Base-by-base conservation (phyloP, 2,888 invertebrate genomes). In the Antheraea yamamai region DNA sequence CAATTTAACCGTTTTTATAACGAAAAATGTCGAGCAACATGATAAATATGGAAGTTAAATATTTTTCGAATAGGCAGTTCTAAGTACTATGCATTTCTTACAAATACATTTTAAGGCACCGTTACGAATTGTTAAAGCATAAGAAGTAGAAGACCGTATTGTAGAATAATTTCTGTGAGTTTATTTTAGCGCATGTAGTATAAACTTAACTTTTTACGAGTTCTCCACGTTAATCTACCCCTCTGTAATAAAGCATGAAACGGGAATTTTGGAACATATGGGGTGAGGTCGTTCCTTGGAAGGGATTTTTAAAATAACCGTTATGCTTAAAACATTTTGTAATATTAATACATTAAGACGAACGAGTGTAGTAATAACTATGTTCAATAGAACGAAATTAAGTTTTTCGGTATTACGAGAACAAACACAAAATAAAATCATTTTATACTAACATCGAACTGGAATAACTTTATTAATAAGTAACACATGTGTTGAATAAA, bases 251-350 rank as follows among this genome's bases (percentile, higher is more conserved):
- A 75, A 75, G 71, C 74, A 70, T 74, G 74, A 58, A 74, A 70
- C 55, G 55, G n/a, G 68, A 39, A 64, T 75, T 73, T 75, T 26
- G n/a, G 58, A 75, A 61, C 75, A 70, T 68, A 58, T 73, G 73
- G 74, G 71, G 74, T 64, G 71, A 71, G 72, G 64, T 47, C 61
- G 72, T 72, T 23, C 16, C 64, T 12, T 35, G 52, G 30, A 39
- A 72, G 35, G 61, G 73, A 61, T 64, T 72, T 74, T 72, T 74
- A 74, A 76, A 76, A 76, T 76, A 76, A 72, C 76, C 64, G 74
- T 74, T 73, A 73, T 20, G 35, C 26, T 52, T 72, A 72, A 61
- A 39, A 66, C 64, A 66, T 66, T 30, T 30, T 66, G 7, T 10
- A 47, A 47, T 47, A 47, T 12, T 47, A 61, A 61, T 23, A 12